phyloP scores from a whole-genome alignment of 2,888 invertebrate genomes.

The Drosophila birchii region DNA sequence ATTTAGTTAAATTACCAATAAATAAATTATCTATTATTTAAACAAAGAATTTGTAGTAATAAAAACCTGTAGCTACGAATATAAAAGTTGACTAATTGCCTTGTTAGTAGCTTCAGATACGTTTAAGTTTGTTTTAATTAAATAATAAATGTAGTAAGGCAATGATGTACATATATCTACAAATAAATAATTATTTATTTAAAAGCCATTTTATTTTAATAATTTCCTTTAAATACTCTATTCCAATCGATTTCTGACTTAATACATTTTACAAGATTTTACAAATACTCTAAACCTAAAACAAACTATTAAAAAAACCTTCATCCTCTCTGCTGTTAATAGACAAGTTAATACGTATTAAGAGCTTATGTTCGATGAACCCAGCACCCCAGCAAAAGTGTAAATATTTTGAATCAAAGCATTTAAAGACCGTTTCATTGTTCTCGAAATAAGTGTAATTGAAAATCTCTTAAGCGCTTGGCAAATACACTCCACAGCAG shows the following conservation, averaged over 20 bases:
- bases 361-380: constrained; percentile 24
- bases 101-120: too few species aligned
- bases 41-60: background rate
- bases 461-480: constrained; percentile 66
- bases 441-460: constrained; percentile 57
- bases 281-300: background rate
- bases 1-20: background rate
- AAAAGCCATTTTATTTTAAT: too few species aligned
- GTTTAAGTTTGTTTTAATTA: too few species aligned
- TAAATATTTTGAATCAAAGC: constrained; percentile 18
- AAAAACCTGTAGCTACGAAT: background rate
- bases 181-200: too few species aligned
- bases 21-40: background rate
- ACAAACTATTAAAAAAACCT: background rate
- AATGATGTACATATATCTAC: too few species aligned
- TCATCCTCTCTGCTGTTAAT: background rate
- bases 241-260: background rate
- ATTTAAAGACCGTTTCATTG: constrained; percentile 36
- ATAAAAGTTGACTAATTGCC: background rate
- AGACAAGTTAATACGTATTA: constrained; percentile 23
- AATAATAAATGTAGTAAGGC: too few species aligned
- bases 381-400: constrained; percentile 20
- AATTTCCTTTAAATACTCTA: background rate
- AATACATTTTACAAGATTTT: background rate
- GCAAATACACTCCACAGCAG: constrained; percentile 58